A percentile compares a stretch with the other conserved stretches of the same genome.
Evolutionary conservation across 2,797 vertebrate species (phyloP).

Genomic region (Hapalemur alaotrensis): DNA sequence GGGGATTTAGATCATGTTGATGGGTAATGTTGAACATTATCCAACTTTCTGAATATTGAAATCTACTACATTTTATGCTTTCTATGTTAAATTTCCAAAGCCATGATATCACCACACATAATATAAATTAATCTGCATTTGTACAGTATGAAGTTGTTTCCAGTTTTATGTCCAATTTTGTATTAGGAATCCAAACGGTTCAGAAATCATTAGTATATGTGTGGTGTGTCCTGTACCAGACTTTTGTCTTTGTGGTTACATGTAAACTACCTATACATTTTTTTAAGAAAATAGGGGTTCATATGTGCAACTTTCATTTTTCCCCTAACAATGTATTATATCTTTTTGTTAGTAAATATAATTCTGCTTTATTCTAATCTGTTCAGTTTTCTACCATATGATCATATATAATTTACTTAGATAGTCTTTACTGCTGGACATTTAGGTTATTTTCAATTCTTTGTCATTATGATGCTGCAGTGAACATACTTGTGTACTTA

Average conservation of each 20-base stretch:
- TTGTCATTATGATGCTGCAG: not conserved
- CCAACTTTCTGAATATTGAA: conserved; percentile 4
- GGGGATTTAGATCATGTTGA: not conserved
- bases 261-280: not conserved
- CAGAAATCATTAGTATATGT: not conserved
- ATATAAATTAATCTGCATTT: not conserved
- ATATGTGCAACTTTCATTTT: not conserved
- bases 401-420: not conserved
- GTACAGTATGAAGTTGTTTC: not conserved
- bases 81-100: not conserved
- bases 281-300: not conserved
- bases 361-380: not conserved
- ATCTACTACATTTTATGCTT: not conserved
- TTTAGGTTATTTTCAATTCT: not conserved
- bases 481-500: not conserved
- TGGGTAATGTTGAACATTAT: not conserved
- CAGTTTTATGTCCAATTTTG: not conserved
- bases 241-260: not conserved
- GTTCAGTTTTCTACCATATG: not conserved
- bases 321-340: not conserved
- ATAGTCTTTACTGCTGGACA: not conserved
- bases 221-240: not conserved
- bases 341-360: not conserved
- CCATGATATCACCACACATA: not conserved
- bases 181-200: not conserved